Evolutionary conservation across 2,888 invertebrate species (phyloP), one percentile per base, ranked within the genome.

Genomic region (Pherbina coryleti): DNA sequence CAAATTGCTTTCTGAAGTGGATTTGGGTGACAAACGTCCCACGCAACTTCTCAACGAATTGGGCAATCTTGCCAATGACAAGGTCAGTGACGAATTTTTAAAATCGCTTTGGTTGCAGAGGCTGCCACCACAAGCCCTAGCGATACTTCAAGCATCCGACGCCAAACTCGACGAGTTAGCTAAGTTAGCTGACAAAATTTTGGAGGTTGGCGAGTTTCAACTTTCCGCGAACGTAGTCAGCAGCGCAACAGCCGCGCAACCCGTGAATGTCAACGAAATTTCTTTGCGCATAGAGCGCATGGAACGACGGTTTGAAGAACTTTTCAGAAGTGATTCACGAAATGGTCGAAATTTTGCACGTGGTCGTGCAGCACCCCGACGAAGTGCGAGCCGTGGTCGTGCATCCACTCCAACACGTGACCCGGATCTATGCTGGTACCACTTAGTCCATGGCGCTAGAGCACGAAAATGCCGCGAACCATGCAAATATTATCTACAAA

Each of bases 1-100:
- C 31, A 31, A 80, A 44, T 53, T 80, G 9, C 60, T 81, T 5
- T 79, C 80, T 2, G 79, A 80, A n/a, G 67, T 81, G 0, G 79
- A 80, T 49, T 60, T 80, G 28, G 81, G 82, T 7, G 82, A 81
- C 73, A 79, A 76, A 25, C 76, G 75, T 17, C 80, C 81, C 2
- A 78, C 80, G 5, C 80, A 82, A 49, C 55, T 82, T 14, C 76
- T 81, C 9, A 82, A 81, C n/a, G 80, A 81, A 57, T 69, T 81
- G 7, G 73, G 72, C 25, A 31, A 53, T 9, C 70, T 81, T 9
- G 80, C 76, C 2, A 77, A 79, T 62, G 49, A 55, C 22, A 72
- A 78, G 25, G 37, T 81, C 2, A 79, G 60, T n/a, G 25, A 71
- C 22, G 76, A 75, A 19, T 79, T 78, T 34, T 44, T 80, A 9